Percentiles rank a stretch among this genome's conserved stretches.
Evolutionary conservation across 2,888 invertebrate genomes (phyloP).

Genomic region (Drosophila ustulata): DNA sequence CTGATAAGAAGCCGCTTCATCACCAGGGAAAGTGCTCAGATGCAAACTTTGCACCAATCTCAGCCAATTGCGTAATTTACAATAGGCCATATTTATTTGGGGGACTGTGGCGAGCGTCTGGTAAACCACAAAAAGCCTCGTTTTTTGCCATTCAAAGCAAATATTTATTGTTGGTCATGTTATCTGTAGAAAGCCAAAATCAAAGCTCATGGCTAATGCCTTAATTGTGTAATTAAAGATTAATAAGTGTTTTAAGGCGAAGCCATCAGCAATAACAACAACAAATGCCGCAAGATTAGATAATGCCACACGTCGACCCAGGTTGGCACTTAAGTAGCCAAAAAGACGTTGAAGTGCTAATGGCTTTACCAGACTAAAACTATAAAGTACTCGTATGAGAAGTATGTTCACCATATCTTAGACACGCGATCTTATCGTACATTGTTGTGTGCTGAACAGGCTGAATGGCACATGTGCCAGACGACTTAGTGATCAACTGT

Average conservation of each 20-base stretch:
- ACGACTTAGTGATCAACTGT: slow-evolving; percentile 43
- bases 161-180: slow-evolving; percentile 28
- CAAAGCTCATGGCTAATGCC: slow-evolving; percentile 52
- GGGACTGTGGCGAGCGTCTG: background rate
- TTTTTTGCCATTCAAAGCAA: slow-evolving; percentile 13
- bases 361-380: slow-evolving; percentile 18
- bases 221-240: slow-evolving; percentile 64
- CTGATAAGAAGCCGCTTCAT: background rate
- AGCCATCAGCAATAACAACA: slow-evolving; percentile 1
- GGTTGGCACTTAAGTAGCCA: slow-evolving; percentile 3
- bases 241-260: slow-evolving; percentile 28
- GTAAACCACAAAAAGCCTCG: background rate
- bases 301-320: slow-evolving; percentile 29
- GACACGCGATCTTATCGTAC: slow-evolving; percentile 35
- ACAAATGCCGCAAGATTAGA: slow-evolving; percentile 53
- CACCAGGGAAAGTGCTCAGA: background rate
- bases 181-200: slow-evolving; percentile 44
- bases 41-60: slow-evolving; percentile 5
- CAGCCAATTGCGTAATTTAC: slow-evolving; percentile 19
- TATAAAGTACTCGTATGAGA: background rate
- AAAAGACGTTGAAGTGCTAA: slow-evolving; percentile 44
- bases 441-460: slow-evolving; percentile 10
- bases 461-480: slow-evolving; percentile 26
- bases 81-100: background rate
- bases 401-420: slow-evolving; percentile 17